Evolutionary conservation across 2,797 vertebrate genomes (phyloP).

Genomic region (Mormyrops attenuatus): DNA sequence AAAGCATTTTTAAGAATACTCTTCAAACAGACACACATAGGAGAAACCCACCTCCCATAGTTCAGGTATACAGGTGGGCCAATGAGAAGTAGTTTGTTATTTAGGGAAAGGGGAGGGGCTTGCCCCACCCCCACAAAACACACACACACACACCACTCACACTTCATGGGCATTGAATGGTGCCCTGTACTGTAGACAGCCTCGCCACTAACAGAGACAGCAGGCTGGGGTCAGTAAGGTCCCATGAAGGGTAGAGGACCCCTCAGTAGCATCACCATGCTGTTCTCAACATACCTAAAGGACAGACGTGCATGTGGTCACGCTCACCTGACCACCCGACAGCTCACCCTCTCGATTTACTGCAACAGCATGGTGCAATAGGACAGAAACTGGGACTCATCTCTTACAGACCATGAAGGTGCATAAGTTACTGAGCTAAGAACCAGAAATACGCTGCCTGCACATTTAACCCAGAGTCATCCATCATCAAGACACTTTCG

Average conservation of each 20-base stretch:
- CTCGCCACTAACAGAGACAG: background rate
- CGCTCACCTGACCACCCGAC: background rate
- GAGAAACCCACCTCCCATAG: background rate
- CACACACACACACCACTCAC: background rate
- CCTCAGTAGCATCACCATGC: background rate
- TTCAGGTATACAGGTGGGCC: background rate
- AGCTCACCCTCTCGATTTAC: background rate
- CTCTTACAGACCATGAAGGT: background rate
- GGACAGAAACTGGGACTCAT: background rate
- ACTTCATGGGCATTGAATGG: background rate
- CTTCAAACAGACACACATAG: background rate
- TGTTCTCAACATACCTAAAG: background rate
- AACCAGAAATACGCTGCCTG: background rate
- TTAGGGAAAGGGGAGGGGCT: background rate
- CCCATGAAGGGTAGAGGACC: background rate
- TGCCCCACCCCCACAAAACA: background rate
- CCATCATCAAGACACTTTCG: background rate
- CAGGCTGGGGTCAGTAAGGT: background rate
- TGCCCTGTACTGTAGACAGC: background rate
- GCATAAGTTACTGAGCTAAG: background rate
- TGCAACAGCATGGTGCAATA: background rate
- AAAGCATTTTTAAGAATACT: background rate
- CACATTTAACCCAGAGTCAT: background rate
- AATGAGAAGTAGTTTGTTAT: background rate
- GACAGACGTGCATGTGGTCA: background rate